Evolutionary conservation across 2,888 invertebrate genomes (phyloP).

Genomic region (Lasiommata megera): DNA sequence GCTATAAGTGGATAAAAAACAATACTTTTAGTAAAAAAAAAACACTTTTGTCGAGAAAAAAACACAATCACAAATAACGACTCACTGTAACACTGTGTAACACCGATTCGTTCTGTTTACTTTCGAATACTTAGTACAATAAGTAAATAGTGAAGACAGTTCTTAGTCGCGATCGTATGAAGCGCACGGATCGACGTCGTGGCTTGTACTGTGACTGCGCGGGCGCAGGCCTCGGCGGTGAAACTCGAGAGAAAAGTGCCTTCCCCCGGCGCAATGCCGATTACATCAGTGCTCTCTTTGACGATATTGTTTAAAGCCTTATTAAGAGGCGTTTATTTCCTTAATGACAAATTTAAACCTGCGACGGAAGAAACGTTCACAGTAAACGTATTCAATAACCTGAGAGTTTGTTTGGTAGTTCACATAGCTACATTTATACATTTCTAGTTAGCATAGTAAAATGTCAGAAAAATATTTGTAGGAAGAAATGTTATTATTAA

Average conservation of each 20-base stretch:
- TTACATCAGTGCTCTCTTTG: conserved; percentile 69
- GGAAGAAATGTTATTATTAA: no score
- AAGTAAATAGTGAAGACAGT: not conserved
- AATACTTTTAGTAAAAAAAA: not conserved
- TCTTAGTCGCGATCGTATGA: conserved; percentile 22
- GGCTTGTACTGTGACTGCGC: conserved; percentile 57
- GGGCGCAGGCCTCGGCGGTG: conserved; percentile 44
- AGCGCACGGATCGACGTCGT: conserved; percentile 59
- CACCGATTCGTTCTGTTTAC: conserved; percentile 33
- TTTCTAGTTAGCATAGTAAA: no score
- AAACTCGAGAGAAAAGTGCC: conserved; percentile 75
- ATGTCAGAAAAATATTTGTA: no score
- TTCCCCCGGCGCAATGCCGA: conserved; percentile 53
- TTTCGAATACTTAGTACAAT: conserved; percentile 29
- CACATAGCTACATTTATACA: no score
- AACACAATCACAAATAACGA: conserved; percentile 38
- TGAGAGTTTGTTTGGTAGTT: no score
- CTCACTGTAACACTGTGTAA: conserved; percentile 32
- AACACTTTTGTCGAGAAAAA: conserved; percentile 41
- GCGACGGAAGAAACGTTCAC: not conserved
- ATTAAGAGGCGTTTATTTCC: conserved; percentile 1
- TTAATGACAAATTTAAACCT: not conserved
- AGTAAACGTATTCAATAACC: no score
- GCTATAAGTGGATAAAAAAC: conserved; percentile 13
- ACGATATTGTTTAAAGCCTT: conserved; percentile 42